These are phyloP conservation scores for Aphidoletes aphidimyza DNA, from an alignment of 2,888 invertebrate species.

Conservation along the genomic window DNA sequence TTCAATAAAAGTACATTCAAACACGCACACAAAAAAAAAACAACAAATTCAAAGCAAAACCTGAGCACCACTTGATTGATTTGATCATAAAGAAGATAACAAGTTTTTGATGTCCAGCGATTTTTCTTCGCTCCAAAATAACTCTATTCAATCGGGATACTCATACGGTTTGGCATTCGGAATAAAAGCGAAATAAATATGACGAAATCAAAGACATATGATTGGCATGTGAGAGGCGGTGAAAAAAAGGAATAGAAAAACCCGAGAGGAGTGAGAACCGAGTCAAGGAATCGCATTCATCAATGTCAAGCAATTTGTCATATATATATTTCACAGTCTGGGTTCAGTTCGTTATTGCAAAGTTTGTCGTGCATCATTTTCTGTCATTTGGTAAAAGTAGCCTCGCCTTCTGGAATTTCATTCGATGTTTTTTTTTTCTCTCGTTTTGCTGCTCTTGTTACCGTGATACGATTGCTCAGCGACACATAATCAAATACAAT, in stretches of 20 bases:
- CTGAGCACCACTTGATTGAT: slow-evolving; percentile 21
- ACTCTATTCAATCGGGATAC: neutral
- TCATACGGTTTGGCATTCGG: neutral
- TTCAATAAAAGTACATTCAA: neutral
- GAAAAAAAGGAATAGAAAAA: neutral
- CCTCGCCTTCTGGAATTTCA: neutral
- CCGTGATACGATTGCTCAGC: neutral
- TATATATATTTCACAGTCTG: neutral
- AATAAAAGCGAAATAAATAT: neutral
- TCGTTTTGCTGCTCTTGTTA: neutral
- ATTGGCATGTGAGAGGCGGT: neutral
- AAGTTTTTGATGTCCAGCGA: slow-evolving; percentile 33
- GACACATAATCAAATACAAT: slow-evolving; percentile 33
- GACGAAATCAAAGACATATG: slow-evolving; percentile 13
- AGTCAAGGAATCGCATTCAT: slow-evolving; percentile 32
- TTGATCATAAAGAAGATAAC: slow-evolving; percentile 51
- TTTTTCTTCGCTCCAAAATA: neutral
- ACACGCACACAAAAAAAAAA: neutral
- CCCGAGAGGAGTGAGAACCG: neutral
- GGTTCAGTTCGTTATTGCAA: neutral
- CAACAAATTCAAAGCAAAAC: neutral
- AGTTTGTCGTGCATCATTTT: slow-evolving; percentile 8
- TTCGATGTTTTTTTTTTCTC: neutral
- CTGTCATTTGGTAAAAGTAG: no score
- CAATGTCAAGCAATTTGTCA: slow-evolving; percentile 10